phyloP scores from a whole-genome alignment of 2,888 invertebrate genomes.

The Tetragnatha montana region DNA sequence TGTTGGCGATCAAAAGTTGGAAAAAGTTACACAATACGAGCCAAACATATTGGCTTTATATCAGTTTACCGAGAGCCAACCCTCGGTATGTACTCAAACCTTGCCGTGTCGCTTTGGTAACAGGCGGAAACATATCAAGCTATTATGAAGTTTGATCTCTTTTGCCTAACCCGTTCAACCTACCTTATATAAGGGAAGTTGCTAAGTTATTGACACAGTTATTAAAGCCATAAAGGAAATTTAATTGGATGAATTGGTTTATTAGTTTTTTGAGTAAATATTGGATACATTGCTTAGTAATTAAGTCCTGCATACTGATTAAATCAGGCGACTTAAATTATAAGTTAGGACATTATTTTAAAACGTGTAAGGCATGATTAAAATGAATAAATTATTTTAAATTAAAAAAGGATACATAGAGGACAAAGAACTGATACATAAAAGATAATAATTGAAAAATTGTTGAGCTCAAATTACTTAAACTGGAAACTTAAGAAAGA shows the following conservation, averaged over 20 bases:
- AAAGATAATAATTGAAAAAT: no score
- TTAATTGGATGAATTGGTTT: slow-evolving; percentile 7
- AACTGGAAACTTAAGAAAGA: no score
- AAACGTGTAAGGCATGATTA: no score
- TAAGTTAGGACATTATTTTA: no score
- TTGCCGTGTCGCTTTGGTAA: slow-evolving; percentile 57
- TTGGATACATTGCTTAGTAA: background rate
- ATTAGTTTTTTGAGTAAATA: slow-evolving; percentile 1
- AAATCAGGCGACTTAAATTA: no score
- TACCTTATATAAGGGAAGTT: background rate
- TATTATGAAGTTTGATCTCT: slow-evolving; percentile 46
- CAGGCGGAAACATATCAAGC: slow-evolving; percentile 55
- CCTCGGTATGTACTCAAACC: background rate
- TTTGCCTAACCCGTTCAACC: slow-evolving; percentile 2
- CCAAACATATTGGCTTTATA: slow-evolving; percentile 30
- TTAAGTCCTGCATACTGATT: background rate
- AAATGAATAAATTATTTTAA: no score
- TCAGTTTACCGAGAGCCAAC: slow-evolving; percentile 16
- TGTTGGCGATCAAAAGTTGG: background rate
- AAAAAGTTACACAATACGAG: background rate
- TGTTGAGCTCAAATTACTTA: no score
- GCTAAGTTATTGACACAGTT: slow-evolving; percentile 36
- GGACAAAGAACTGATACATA: no score
- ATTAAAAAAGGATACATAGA: no score
- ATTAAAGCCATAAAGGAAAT: slow-evolving; percentile 12